phyloP scores from a whole-genome alignment of 2,888 invertebrate species.

The Calameuta filiformis region DNA sequence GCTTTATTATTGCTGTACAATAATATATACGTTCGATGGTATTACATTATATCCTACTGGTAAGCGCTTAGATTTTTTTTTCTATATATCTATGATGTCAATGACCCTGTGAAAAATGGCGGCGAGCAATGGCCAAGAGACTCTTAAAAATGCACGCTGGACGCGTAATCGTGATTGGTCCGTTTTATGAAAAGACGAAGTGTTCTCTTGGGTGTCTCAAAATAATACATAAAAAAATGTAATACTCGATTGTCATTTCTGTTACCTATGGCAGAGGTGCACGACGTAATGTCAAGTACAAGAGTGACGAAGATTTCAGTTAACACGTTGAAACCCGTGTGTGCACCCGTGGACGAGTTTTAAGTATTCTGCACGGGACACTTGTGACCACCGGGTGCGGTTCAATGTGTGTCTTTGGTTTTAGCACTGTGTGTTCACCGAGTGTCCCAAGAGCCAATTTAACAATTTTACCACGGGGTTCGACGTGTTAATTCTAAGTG shows the following conservation, averaged over 20 bases:
- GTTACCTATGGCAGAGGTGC: not conserved
- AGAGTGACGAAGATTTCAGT: not conserved
- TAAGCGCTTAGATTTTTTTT: not conserved
- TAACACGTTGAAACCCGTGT: not conserved
- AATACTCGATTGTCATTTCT: not conserved
- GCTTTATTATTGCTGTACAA: not conserved
- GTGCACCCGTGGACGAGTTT: not conserved
- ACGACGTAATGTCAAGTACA: not conserved
- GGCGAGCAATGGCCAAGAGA: not conserved
- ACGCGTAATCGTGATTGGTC: not conserved
- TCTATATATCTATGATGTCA: not conserved
- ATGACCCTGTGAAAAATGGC: not conserved
- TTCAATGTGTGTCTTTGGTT: no score
- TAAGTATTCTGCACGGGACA: not conserved
- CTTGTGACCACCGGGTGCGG: no score
- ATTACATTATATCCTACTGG: not conserved
- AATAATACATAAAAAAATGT: not conserved
- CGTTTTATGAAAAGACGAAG: not conserved
- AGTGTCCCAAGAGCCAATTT: not conserved
- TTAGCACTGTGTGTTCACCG: not conserved
- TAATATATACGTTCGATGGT: not conserved
- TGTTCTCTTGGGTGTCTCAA: not conserved
- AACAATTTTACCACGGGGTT: not conserved
- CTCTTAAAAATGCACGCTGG: not conserved
- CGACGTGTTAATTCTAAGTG: not conserved